Conservation (phyloP, 35 echinoderm and acorn worm genomes). For the Hemicentrotus pulcherrimus region DNA sequence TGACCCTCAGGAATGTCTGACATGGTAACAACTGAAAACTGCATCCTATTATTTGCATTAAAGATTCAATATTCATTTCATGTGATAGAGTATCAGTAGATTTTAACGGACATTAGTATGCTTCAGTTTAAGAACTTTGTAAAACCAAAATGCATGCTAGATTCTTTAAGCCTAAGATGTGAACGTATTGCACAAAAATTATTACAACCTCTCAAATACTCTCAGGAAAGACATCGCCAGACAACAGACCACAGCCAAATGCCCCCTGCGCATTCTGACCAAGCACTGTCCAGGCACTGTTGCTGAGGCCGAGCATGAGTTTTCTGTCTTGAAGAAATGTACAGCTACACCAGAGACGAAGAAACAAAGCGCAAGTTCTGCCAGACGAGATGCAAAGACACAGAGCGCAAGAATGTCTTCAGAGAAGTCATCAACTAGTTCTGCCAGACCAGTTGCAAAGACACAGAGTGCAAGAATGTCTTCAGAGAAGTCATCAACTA, state of each 20-base stretch:
- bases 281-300: not conserved
- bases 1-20: too few species aligned
- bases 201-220: not conserved
- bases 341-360: not conserved
- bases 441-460: not conserved
- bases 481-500: not conserved
- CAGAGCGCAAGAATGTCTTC: not conserved
- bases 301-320: not conserved
- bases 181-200: too few species aligned
- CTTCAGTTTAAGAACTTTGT: too few species aligned
- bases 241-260: not conserved
- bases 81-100: too few species aligned
- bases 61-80: too few species aligned
- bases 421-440: not conserved
- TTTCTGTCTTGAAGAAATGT: not conserved
- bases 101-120: too few species aligned
- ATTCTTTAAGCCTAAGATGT: too few species aligned
- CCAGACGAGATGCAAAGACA: not conserved
- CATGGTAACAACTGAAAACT: too few species aligned
- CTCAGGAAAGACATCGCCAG: not conserved
- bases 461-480: not conserved
- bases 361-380: not conserved
- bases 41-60: too few species aligned
- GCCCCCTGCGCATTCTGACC: not conserved
- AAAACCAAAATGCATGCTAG: too few species aligned